phyloP scores from a whole-genome alignment of 2,113 vertebrate genomes.

The Bufo gargarizans region DNA sequence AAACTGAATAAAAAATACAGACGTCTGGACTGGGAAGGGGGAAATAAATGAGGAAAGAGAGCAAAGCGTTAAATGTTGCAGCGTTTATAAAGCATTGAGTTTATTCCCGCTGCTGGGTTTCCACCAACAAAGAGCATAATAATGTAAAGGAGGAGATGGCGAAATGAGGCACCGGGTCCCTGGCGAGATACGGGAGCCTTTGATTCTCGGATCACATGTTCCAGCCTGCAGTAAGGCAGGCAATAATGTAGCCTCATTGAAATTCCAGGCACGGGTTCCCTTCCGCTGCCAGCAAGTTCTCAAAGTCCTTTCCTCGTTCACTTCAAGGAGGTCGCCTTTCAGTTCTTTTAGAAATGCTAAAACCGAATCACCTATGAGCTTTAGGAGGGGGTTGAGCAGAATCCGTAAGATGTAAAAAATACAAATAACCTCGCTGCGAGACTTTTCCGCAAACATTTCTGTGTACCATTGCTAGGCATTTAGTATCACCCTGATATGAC shows the following conservation, averaged over 20 bases:
- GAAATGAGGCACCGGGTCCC: conserved; percentile 38
- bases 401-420: not conserved
- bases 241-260: conserved; percentile 20
- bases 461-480: too few species aligned
- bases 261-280: conserved; percentile 22
- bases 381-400: not conserved
- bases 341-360: conserved; percentile 10
- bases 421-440: not conserved
- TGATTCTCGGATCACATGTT: conserved; percentile 33
- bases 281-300: conserved; percentile 11
- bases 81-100: not conserved
- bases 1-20: not conserved
- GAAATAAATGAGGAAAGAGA: not conserved
- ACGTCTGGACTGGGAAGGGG: not conserved
- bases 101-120: not conserved
- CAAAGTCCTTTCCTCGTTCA: conserved; percentile 17
- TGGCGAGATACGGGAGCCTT: conserved; percentile 61
- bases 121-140: conserved; percentile 5
- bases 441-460: not conserved
- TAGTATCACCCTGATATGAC: not conserved
- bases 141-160: conserved; percentile 11
- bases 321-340: conserved; percentile 32
- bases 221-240: conserved; percentile 13
- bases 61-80: not conserved
- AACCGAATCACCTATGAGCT: not conserved